Evolutionary conservation across 2,888 invertebrate genomes (phyloP).

Genomic region (Lymantria dispar): DNA sequence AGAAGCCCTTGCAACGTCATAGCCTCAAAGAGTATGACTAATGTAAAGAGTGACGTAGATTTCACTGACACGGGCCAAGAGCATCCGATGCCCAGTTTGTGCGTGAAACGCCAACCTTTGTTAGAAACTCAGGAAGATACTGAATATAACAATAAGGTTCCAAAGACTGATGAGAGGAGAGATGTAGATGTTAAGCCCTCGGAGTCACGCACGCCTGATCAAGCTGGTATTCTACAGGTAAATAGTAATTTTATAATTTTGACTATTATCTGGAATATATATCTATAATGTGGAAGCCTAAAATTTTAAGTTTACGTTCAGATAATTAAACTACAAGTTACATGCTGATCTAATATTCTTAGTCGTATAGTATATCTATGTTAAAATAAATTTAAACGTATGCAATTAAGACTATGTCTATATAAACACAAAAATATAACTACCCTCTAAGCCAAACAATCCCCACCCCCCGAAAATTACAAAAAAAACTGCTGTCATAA

Average conservation of each 20-base stretch:
- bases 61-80: slow-evolving; percentile 72
- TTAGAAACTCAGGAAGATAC: slow-evolving; percentile 66
- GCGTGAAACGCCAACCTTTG: slow-evolving; percentile 77
- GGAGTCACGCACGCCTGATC: slow-evolving; percentile 63
- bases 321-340: too few species aligned
- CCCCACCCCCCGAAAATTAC: too few species aligned
- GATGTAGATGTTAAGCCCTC: slow-evolving; percentile 54
- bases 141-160: slow-evolving; percentile 78
- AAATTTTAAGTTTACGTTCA: too few species aligned
- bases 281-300: too few species aligned
- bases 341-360: too few species aligned
- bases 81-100: slow-evolving; percentile 52
- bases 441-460: too few species aligned
- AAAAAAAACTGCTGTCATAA: too few species aligned
- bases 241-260: neutral
- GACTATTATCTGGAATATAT: too few species aligned
- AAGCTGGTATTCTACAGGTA: slow-evolving; percentile 86
- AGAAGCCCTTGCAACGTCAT: slow-evolving; percentile 67
- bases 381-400: too few species aligned
- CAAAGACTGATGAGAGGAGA: slow-evolving; percentile 69
- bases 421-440: too few species aligned
- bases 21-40: slow-evolving; percentile 84
- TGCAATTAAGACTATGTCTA: too few species aligned
- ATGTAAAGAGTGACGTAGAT: slow-evolving; percentile 80
- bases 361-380: too few species aligned